Base-by-base conservation (phyloP, 2,888 invertebrate species). In the Prenolepis imparis region DNA sequence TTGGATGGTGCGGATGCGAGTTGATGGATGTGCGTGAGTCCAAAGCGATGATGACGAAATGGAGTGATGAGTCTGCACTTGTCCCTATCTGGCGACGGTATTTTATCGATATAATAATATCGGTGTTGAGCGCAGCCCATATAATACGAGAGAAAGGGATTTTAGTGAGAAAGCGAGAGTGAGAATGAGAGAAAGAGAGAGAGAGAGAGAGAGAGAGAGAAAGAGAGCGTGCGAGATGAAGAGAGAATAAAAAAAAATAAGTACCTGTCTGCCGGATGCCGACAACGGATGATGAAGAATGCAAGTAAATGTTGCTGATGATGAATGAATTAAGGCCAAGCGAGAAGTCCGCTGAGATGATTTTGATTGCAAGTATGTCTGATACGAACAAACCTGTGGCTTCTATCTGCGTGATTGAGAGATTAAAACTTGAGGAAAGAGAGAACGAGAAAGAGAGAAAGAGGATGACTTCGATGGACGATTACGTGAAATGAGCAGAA, bases 21-120 rank as follows among this genome's bases (percentile, higher is more conserved):
- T 94, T 93, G 93, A 93, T 94, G 93, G 94, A 94, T 94, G 94
- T 94, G 94, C 93, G 94, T 94, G 93, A 94, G 93, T 93, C 92
- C 92, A 90, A 92, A 89, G 91, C 92, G 92, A 90, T 92, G 91
- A 90, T 92, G 91, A 91, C 89, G 88, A 78, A 70, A 90, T 90
- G 90, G 84, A 81, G 84, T 90, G 90, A 92, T 92, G 92, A 93
- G 90, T 93, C 92, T 93, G 93, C 93, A 91, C 92, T 92, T 93
- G 91, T 91, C 92, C 90, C 90, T 91, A 91, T 91, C 92, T 92
- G 90, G 88, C 91, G 89, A 88, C 89, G 90, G 90, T 89, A 90
- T 91, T 85, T 78, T 78, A 78, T 78, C 68, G 78, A 68, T 78
- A 87, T 82, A 82, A 87, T 82, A 82, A 87, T 87, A 89, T 87